Evolutionary conservation across 1,140 invertebrate species (phyloP), one percentile per base, ranked within the genome.

Genomic region (Dendroctonus valens): DNA sequence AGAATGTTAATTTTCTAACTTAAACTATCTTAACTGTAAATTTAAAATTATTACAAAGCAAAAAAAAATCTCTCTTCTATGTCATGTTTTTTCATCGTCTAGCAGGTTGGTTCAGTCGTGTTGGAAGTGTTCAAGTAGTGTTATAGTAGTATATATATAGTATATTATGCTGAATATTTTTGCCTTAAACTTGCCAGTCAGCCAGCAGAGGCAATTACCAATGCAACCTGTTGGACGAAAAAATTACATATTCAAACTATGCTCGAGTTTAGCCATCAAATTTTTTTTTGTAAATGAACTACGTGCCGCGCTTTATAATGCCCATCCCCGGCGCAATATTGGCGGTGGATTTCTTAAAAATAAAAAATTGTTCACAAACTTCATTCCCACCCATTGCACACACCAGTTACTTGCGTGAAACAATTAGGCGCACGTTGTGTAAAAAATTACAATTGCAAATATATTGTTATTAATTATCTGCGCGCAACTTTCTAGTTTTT

Each of bases 391-490:
- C n/a, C 37, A 15, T 49, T 59, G 39, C 58, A 41, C 50, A 49
- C 50, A 54, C 8, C 12, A 12, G 15, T 59, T 37, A 49, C 14
- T 11, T 49, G 14, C 58, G 58, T 59, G 39, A 59, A 59, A 59
- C 44, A 59, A 59, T 59, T 59, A 59, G 12, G 5, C 37, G 9
- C n/a, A n/a, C 7, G 58, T 59, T 59, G 58, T 59, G 58, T 49
- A 59, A 59, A 59, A 26, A 59, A 59, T 59, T 59, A 59, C 58
- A 59, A 44, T 59, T 59, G 58, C 58, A 59, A 59, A 59, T 59
- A 14, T 50, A 12, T 48, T 49, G 50, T 59, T 59, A 59, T 59
- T 59, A 59, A 59, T 59, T 59, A 59, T 59, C 58, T n/a, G 44
- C n/a, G 44, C 48, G 38, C 14, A 44, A 49, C 50, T 59, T 46